These are phyloP conservation scores for Asteroscopus sphinx DNA, from an alignment of 2,888 invertebrate genomes.

Conservation along the genomic window DNA sequence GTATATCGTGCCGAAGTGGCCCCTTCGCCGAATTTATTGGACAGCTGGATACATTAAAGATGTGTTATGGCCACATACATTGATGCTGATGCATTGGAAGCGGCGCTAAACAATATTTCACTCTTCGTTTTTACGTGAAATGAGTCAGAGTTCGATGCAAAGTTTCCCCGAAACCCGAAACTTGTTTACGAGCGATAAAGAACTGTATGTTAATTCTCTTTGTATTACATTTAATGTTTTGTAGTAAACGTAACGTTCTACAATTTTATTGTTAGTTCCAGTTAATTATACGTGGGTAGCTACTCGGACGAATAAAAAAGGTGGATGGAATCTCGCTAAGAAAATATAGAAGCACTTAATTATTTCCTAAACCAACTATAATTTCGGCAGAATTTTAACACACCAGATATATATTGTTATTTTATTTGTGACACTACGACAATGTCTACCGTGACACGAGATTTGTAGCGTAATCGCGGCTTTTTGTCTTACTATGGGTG, in stretches of 20 bases:
- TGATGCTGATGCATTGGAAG: conserved; percentile 26
- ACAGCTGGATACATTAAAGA: conserved; percentile 63
- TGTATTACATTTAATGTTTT: conserved; percentile 17
- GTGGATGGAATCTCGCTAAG: too few relatives aligned
- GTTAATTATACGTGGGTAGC: conserved; percentile 12
- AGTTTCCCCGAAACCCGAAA: conserved; percentile 15
- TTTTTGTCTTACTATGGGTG: too few relatives aligned
- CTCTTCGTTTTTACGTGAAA: conserved; percentile 1
- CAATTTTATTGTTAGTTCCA: conserved; percentile 21
- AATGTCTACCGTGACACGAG: too few relatives aligned
- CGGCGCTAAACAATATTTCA: conserved; percentile 29
- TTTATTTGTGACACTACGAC: too few relatives aligned
- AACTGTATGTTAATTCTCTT: conserved; percentile 14
- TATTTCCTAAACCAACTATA: too few relatives aligned
- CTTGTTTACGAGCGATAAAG: conserved; percentile 16
- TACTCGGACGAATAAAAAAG: too few relatives aligned
- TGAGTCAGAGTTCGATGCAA: conserved; percentile 2
- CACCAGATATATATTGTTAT: too few relatives aligned
- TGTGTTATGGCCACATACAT: conserved; percentile 46
- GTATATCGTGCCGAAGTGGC: conserved; percentile 59
- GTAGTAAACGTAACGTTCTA: conserved; percentile 12
- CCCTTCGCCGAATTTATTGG: conserved; percentile 72
- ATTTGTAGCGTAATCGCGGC: too few relatives aligned
- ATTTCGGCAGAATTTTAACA: too few relatives aligned
- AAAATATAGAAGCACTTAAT: too few relatives aligned